Percentiles rank a stretch among this genome's conserved stretches.
These are phyloP conservation scores for Lepus americanus DNA, from an alignment of 2,113 vertebrate genomes.

Conservation along the genomic window DNA sequence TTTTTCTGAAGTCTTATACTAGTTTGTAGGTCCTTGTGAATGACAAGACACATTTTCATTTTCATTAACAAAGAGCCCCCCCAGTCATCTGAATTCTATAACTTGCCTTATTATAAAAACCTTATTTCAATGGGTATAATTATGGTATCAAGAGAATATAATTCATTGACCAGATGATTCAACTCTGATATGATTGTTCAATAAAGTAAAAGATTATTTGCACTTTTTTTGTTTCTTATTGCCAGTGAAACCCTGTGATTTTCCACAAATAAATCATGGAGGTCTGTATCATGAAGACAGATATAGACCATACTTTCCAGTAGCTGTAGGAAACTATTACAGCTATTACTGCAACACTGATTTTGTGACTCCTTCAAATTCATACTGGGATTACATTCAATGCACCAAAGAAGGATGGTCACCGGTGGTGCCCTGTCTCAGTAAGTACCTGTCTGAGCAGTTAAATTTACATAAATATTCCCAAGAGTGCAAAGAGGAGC, in stretches of 20 bases:
- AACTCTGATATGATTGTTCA: neutral
- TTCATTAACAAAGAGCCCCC: neutral
- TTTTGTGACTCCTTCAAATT: rapidly evolving
- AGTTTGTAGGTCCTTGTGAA: neutral
- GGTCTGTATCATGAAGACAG: rapidly evolving
- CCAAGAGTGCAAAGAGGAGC: neutral
- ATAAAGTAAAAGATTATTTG: conserved; percentile 42
- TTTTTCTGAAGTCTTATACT: too few relatives aligned
- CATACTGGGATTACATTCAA: rapidly evolving
- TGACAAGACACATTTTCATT: neutral
- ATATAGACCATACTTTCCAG: conserved; percentile 35
- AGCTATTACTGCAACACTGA: rapidly evolving
- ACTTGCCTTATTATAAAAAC: neutral
- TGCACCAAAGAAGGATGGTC: conserved; percentile 78
- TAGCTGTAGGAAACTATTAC: rapidly evolving
- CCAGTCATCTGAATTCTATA: neutral
- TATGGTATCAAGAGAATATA: neutral
- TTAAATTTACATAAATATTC: neutral
- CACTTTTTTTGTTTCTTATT: conserved; percentile 52
- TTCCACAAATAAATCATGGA: conserved; percentile 82
- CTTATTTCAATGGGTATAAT: neutral
- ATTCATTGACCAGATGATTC: neutral
- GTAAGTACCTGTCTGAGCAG: conserved; percentile 75
- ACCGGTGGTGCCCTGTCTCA: conserved; percentile 79
- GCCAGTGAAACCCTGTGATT: conserved; percentile 81